Evolutionary conservation across 2,888 invertebrate genomes (phyloP), one percentile per base, ranked within the genome.

Genomic region (Drosophila koepferae): DNA sequence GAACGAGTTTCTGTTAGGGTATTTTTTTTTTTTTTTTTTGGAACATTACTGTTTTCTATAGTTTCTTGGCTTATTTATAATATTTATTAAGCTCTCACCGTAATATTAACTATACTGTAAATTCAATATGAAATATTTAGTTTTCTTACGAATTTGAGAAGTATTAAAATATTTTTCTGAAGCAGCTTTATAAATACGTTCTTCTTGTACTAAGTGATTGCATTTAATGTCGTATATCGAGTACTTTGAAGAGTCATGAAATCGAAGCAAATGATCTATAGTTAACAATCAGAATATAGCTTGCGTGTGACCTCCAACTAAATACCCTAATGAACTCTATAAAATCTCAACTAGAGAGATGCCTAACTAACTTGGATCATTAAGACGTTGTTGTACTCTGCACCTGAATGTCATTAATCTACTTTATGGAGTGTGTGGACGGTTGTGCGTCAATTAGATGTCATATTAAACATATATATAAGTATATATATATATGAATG

Each of bases 381-480:
- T 77, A 59, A 63, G 48, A 53, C 34, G 9, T 38, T 36, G 58
- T 55, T 74, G 55, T 51, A 70, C 69, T 67, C 41, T 70, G 69
- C 48, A 67, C 70, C 54, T 18, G 46, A 16, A 10, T n/a, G 59
- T 43, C 55, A 71, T 67, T 64, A 65, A 77, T 72, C 72, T 54
- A 63, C 40, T 66, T 69, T 55, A 58, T 43, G 53, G 41, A 67
- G 55, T 65, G n/a, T 48, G 58, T 38, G 55, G 44, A 53, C 62
- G 43, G 16, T 28, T 14, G 55, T 74, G 53, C 36, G 73, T 53
- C 73, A 79, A 76, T 80, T 65, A 54, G 38, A 38, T 65, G 73
- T 70, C 72, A 20, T 67, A 72, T 79, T 59, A 66, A 48, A 54
- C 31, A 28, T 7, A 20, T 12, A 2, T 6, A 44, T 46, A 14